Base-by-base conservation (phyloP, 2,888 invertebrate genomes). In the Conomelus anceps region DNA sequence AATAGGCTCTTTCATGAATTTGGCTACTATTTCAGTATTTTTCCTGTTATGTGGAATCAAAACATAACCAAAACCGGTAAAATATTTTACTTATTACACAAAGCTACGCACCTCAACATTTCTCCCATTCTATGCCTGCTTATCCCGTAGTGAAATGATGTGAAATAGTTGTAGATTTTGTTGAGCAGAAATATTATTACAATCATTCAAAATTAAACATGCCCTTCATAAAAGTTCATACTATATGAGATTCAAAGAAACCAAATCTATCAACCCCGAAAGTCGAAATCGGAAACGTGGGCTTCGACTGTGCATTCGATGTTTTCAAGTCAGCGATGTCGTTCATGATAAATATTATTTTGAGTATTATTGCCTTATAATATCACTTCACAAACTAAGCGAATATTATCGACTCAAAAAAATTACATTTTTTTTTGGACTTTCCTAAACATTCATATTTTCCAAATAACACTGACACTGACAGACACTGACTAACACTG, bases 1-100 rank as follows among this genome's bases (percentile, higher is more conserved):
- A n/a, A n/a, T n/a, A n/a, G n/a, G n/a, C n/a, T n/a, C n/a, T n/a
- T n/a, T n/a, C n/a, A n/a, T n/a, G n/a, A n/a, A n/a, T n/a, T n/a
- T n/a, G n/a, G n/a, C n/a, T n/a, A n/a, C n/a, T n/a, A n/a, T 96
- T 96, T 89, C 96, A 96, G 91, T 26, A 24, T 7, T 23, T 63
- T 63, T 29, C 29, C 13, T n/a, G n/a, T 63, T 63, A 41, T 41
- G 41, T 41, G 41, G 63, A n/a, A 63, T 63, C n/a, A 63, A 63
- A 63, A 63, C 63, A 63, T 63, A 63, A 63, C 63, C 63, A 63
- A 20, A 63, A 63, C 63, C 63, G 63, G 63, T 63, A 63, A 63
- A 63, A n/a, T 63, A 63, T 63, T 63, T 13, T 17, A 17, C 41
- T n/a, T n/a, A n/a, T n/a, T n/a, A 13, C 20, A n/a, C 3, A 63